These are phyloP conservation scores for Panthera leo DNA, from an alignment of 2,113 vertebrate species.

Conservation along the genomic window DNA sequence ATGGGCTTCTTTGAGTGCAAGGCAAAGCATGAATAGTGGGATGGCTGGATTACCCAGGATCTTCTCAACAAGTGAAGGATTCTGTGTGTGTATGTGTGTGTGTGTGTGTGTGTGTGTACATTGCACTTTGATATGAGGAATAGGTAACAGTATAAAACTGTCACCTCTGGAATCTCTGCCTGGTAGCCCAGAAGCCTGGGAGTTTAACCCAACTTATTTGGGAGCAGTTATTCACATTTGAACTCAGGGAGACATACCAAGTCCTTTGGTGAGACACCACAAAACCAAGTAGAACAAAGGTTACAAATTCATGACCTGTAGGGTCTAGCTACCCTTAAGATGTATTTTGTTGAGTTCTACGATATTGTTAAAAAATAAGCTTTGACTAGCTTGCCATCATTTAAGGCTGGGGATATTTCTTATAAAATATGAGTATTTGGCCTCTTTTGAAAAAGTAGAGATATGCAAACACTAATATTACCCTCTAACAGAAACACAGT, in stretches of 20 bases:
- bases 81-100: background rate
- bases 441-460: background rate
- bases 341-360: background rate
- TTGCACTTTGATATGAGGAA: background rate
- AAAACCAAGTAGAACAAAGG: background rate
- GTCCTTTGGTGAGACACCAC: background rate
- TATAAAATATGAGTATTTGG: background rate
- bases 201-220: background rate
- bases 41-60: background rate
- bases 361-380: background rate
- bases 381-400: background rate
- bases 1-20: background rate
- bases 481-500: background rate
- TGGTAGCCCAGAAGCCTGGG: background rate
- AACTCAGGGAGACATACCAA: background rate
- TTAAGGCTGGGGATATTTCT: background rate
- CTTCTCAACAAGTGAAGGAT: background rate
- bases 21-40: background rate
- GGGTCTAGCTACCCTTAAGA: background rate
- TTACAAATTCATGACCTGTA: background rate
- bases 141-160: background rate
- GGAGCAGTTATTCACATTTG: background rate
- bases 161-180: background rate
- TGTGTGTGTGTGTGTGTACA: accelerated
- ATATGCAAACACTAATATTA: background rate